Conservation (phyloP, 2,797 vertebrate species). For the Dendrocincla tyrannina region DNA sequence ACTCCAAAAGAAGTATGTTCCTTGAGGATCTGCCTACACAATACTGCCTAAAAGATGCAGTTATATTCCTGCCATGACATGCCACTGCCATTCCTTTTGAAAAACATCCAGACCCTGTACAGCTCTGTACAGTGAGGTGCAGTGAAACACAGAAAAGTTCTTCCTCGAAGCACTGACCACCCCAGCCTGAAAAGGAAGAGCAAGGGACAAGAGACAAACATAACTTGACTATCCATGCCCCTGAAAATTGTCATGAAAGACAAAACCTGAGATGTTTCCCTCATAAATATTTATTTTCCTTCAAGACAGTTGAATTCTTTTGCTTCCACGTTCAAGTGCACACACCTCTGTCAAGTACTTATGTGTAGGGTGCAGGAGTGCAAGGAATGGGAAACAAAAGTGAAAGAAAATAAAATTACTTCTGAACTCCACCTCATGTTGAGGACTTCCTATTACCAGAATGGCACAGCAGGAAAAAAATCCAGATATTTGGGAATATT, state of each 20-base stretch:
- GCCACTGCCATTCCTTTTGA: not conserved
- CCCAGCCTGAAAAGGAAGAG: not conserved
- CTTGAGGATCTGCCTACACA: not conserved
- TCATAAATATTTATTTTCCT: not conserved
- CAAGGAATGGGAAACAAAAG: not conserved
- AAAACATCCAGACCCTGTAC: not conserved
- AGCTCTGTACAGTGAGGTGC: not conserved
- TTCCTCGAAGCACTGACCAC: not conserved
- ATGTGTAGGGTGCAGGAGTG: not conserved
- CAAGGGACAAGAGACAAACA: not conserved
- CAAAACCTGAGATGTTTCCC: not conserved
- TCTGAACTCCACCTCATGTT: rapidly evolving
- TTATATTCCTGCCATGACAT: not conserved
- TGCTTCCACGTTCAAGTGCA: not conserved
- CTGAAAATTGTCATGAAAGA: not conserved
- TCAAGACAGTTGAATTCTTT: not conserved
- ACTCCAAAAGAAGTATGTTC: not conserved
- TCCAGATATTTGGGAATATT: not conserved
- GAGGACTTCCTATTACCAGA: not conserved
- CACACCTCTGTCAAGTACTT: not conserved
- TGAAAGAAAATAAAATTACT: not conserved
- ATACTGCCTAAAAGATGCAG: not conserved
- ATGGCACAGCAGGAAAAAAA: not conserved
- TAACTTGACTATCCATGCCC: not conserved
- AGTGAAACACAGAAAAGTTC: not conserved